Evolutionary conservation across 2,797 vertebrate species (phyloP).

Genomic region (Ceyx erithaca): DNA sequence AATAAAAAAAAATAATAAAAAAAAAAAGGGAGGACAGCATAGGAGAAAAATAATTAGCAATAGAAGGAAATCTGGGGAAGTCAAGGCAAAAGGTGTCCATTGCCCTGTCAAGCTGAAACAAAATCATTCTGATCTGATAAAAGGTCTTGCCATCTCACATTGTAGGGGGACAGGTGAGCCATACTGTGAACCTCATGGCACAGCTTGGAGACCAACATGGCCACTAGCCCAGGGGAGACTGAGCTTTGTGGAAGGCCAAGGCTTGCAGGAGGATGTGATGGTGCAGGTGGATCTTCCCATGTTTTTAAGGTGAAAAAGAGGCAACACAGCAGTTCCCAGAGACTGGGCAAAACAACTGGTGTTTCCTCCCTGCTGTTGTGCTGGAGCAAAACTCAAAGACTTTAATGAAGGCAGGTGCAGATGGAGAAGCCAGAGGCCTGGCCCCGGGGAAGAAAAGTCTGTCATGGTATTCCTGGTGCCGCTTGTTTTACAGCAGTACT

Average conservation of each 20-base stretch:
- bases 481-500: accelerated
- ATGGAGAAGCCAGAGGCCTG: not conserved
- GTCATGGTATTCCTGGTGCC: accelerated
- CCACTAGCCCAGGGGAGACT: not conserved
- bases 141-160: too few relatives aligned
- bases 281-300: not conserved
- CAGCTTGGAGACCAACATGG: not conserved
- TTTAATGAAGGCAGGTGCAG: not conserved
- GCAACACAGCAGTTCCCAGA: accelerated
- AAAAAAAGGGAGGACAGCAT: not conserved
- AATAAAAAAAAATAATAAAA: accelerated
- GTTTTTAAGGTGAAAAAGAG: not conserved
- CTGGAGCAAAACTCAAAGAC: not conserved
- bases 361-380: not conserved
- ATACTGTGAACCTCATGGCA: accelerated
- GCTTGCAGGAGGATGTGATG: not conserved
- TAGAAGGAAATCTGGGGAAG: not conserved
- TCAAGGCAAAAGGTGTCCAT: not conserved
- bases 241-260: accelerated
- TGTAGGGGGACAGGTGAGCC: not conserved
- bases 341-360: not conserved
- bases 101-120: not conserved
- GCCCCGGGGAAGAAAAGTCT: not conserved
- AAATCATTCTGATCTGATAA: not conserved
- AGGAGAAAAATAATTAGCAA: not conserved